These are phyloP conservation scores for Danio rerio DNA, from an alignment of 2,113 vertebrate genomes.

Conservation along the genomic window DNA sequence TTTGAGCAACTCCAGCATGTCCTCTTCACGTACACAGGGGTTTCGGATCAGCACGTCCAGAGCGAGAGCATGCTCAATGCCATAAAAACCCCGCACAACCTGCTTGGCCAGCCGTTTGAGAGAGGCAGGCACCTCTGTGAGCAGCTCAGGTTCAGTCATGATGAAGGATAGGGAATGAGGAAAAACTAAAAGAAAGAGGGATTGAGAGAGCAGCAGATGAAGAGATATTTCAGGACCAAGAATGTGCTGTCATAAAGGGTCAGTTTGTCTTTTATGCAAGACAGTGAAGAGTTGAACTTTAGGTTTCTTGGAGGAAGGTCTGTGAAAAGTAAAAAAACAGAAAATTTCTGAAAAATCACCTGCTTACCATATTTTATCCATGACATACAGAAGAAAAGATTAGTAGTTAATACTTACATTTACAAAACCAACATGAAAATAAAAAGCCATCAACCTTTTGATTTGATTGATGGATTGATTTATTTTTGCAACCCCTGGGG, in stretches of 20 bases:
- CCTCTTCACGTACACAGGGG: constrained; percentile 95
- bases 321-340: background rate
- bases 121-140: constrained; percentile 92
- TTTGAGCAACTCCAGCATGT: constrained; percentile 98
- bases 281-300: background rate
- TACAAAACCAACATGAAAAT: no score
- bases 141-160: constrained; percentile 92
- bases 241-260: background rate
- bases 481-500: no score
- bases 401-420: no score
- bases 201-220: background rate
- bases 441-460: no score
- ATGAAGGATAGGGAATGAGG: constrained; percentile 1
- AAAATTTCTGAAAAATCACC: background rate
- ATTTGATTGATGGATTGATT: no score
- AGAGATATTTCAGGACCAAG: background rate
- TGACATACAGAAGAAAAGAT: no score
- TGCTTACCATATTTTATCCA: no score
- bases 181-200: background rate
- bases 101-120: constrained; percentile 96
- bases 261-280: background rate
- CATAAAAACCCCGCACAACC: constrained; percentile 96
- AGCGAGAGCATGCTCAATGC: constrained; percentile 92
- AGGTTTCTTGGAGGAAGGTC: background rate
- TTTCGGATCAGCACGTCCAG: constrained; percentile 97